Percentiles rank a stretch among this genome's conserved stretches.
These are phyloP conservation scores for Nothoprocta pentlandii DNA, from an alignment of 2,113 vertebrate species.

Conservation along the genomic window DNA sequence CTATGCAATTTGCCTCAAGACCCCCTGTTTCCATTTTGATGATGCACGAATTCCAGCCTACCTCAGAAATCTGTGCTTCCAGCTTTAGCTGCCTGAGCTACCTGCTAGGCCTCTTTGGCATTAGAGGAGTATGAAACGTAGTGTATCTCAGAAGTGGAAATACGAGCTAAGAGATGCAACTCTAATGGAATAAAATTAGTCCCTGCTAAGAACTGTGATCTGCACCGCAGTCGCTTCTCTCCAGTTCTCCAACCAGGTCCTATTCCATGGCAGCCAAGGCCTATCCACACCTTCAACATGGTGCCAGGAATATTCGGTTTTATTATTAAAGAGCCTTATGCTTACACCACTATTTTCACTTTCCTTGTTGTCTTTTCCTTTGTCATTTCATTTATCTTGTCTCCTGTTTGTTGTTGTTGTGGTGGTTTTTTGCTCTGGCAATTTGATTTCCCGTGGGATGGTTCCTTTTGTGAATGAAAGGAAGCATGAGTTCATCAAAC, in stretches of 20 bases:
- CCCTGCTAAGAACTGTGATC: background rate
- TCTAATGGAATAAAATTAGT: background rate
- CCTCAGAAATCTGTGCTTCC: conserved; percentile 17
- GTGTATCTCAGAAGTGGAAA: background rate
- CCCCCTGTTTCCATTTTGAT: background rate
- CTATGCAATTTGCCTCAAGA: conserved; percentile 15
- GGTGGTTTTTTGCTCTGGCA: conserved; percentile 22
- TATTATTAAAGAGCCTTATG: conserved; percentile 40
- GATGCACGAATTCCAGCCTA: conserved; percentile 31
- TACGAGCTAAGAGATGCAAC: fast-evolving
- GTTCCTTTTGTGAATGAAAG: conserved; percentile 62
- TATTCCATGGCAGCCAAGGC: background rate
- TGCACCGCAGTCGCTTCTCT: background rate
- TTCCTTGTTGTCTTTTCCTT: conserved; percentile 17
- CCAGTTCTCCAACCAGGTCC: background rate
- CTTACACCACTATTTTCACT: conserved; percentile 45
- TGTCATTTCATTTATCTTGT: conserved; percentile 47
- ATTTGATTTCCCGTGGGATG: background rate
- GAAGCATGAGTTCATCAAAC: conserved; percentile 41
- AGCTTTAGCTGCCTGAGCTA: background rate
- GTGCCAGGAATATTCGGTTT: background rate
- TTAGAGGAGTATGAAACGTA: background rate
- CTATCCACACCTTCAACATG: background rate
- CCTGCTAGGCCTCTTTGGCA: background rate
- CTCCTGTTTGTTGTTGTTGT: conserved; percentile 17